Base-by-base conservation (phyloP, 2,113 vertebrate genomes). In the Taurulus bubalis region DNA sequence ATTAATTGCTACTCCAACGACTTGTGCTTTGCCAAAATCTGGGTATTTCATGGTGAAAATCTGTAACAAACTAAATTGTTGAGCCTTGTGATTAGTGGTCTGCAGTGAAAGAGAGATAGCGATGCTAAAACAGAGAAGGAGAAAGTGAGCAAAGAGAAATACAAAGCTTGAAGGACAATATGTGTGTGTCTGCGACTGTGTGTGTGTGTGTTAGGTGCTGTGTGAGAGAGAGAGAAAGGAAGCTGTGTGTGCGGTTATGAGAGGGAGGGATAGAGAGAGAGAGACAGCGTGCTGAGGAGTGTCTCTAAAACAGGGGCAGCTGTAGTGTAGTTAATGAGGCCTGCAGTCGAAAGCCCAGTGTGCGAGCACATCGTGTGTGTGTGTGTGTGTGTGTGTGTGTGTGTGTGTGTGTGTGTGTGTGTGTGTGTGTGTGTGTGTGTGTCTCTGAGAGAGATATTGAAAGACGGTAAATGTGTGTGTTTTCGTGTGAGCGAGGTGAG, bases 261-360 rank as follows among this genome's bases (percentile, higher is more conserved):
- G 66, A 84, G 70, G 78, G 70, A 67, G 80, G 79, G 86, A 77
- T 34, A 84, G 32, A 85, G 75, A 77, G 75, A 77, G 79, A 72
- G 79, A 87, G 87, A 83, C 67, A 84, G 85, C 80, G 66, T 86
- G 85, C 86, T 89, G 87, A 90, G 85, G 87, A 88, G 92, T 83
- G 86, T 89, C 88, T 92, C 87, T 91, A 89, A 93, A 91, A 89
- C 88, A 90, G 85, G 87, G 87, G 90, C 92, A 90, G 87, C 94
- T 91, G 90, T 93, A 90, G 92, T 90, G 92, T 80, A 91, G 90
- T 86, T 94, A 94, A 94, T 94, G 94, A 94, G 92, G 89, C 92
- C 90, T 93, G 91, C 89, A 92, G 92, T 90, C 71, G 70, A 89
- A 89, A 91, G 82, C 86, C 82, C 85, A 86, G 81, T 87, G 92